Evolutionary conservation across 2,113 vertebrate species (phyloP), one percentile per base, ranked within the genome.

Genomic region (Dicerorhinus sumatrensis): DNA sequence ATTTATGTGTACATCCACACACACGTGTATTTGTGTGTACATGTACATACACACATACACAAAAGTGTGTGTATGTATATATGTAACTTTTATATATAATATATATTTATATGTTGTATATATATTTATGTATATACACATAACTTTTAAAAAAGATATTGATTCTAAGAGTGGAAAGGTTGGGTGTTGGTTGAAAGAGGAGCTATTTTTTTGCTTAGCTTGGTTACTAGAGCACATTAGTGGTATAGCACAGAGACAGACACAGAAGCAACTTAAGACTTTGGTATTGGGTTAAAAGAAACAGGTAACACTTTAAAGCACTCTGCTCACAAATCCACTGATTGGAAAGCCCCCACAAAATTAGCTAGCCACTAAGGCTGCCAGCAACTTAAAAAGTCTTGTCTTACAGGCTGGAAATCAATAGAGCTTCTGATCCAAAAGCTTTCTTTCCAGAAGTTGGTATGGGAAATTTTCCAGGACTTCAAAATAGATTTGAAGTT

Each of bases 341-440:
- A 51, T 2, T 95, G 94, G 12, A 96, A 98, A 69, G 82, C 33
- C 91, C 46, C 93, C 94, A 27, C 80, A 62, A 65, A 97, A 98
- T 65, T 86, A 98, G 69, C 91, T 97, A 72, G 77, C 95, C 20
- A 97, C 81, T 46, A 97, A 97, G 33, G 75, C 92, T 58, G 73
- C 86, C 14, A 77, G 93, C 6, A 62, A 16, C 73, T 97, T 93
- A 93, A 92, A 93, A 97, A 80, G 60, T 95, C 91, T n/a, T 96
- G 77, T 91, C 56, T 62, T 97, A 97, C 83, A 98, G 60, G 39
- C 8, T 99, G 98, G 89, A 99, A 99, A 25, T 99, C 99, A 0
- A 99, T 98, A 46, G 98, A 98, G 77, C 97, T 99, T 90, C 94
- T 99, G 95, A 99, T 98, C 48, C 98, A 98, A 42, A 99, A 99